Conservation (phyloP, 2,888 invertebrate species). For the Caenorhabditis panamensis region DNA sequence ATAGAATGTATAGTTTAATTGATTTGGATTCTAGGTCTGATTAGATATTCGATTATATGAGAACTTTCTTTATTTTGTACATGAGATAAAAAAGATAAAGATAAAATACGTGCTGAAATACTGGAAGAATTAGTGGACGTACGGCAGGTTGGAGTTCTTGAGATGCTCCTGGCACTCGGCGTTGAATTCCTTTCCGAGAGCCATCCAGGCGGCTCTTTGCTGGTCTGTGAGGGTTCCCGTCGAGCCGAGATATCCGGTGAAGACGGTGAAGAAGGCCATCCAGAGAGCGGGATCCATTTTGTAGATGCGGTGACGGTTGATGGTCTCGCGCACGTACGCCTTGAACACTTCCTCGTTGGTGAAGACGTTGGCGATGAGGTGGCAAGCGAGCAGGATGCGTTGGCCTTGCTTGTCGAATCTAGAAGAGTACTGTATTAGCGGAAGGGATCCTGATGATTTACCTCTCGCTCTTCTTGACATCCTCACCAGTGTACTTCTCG, state of each 20-base stretch:
- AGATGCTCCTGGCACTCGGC: constrained; percentile 70
- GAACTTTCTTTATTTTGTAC: constrained; percentile 7
- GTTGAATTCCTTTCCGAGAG: constrained; percentile 74
- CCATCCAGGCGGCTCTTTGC: constrained; percentile 74
- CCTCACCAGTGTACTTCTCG: constrained; percentile 73
- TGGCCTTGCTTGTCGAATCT: constrained; percentile 80
- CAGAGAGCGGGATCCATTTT: constrained; percentile 80
- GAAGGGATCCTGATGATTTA: constrained; percentile 7
- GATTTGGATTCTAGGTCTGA: neutral
- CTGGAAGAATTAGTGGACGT: constrained; percentile 30
- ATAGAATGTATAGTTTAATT: constrained; percentile 21
- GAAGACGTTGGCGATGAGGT: constrained; percentile 73
- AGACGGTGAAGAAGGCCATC: constrained; percentile 79
- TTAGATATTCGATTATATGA: neutral
- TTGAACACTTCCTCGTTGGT: constrained; percentile 73
- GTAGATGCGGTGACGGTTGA: constrained; percentile 78
- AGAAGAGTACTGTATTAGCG: neutral
- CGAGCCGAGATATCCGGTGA: constrained; percentile 73
- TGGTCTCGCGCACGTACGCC: constrained; percentile 76
- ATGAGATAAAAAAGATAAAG: constrained; percentile 12
- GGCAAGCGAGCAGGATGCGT: constrained; percentile 76
- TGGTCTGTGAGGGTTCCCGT: constrained; percentile 69
- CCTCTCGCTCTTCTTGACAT: constrained; percentile 74
- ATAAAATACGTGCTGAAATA: neutral
- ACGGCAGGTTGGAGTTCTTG: constrained; percentile 65